These are phyloP conservation scores for Carassius gibelio DNA, from an alignment of 2,113 vertebrate species.

Conservation along the genomic window DNA sequence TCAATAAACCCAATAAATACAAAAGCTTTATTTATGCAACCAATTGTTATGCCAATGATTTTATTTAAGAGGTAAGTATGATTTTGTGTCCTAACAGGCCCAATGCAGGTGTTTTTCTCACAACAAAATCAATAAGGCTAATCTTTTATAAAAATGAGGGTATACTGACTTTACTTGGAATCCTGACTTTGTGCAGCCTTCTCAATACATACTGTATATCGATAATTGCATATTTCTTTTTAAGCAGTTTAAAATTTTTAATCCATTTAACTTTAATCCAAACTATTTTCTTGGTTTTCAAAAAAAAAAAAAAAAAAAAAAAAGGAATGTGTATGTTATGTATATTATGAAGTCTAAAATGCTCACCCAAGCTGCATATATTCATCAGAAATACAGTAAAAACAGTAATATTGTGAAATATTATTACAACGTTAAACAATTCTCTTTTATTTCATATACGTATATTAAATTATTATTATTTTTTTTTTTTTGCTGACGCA, in stretches of 20 bases:
- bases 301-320: too few relatives aligned
- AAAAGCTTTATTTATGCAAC: neutral
- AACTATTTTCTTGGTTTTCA: too few relatives aligned
- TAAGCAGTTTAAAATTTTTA: too few relatives aligned
- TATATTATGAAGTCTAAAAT: neutral
- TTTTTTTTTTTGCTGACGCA: neutral
- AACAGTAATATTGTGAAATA: neutral
- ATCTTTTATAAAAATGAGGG: neutral
- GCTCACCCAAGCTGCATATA: neutral
- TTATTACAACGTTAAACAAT: too few relatives aligned
- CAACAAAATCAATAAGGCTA: neutral
- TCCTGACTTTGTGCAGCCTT: too few relatives aligned
- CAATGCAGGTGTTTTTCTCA: neutral
- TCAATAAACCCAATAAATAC: conserved; percentile 9
- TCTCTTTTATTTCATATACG: neutral
- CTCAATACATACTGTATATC: too few relatives aligned
- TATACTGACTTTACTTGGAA: too few relatives aligned
- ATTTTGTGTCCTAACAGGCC: neutral
- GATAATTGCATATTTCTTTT: too few relatives aligned
- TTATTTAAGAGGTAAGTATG: neutral
- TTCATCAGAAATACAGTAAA: neutral
- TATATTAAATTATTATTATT: neutral
- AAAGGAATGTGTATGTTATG: too few relatives aligned
- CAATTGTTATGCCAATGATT: neutral
- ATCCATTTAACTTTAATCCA: too few relatives aligned